Percentiles rank a stretch among this genome's conserved stretches.
Conservation (phyloP, 2,113 vertebrate species). For the Piprites chloris region DNA sequence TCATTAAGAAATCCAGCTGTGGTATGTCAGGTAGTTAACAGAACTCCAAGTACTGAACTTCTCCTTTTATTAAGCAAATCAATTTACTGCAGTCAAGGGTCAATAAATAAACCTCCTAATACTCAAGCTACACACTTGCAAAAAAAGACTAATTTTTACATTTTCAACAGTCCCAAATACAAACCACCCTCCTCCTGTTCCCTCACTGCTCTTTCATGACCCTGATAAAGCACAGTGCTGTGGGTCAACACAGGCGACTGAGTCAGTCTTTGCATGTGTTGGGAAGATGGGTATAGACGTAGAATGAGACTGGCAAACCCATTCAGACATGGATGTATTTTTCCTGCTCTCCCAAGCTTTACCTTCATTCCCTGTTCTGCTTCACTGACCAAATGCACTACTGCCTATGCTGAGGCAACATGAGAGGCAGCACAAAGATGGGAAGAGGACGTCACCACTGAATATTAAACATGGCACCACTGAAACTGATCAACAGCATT, state of each 20-base stretch:
- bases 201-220: not conserved
- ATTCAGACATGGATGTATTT: not conserved
- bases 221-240: not conserved
- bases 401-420: not conserved
- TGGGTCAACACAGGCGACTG: not conserved
- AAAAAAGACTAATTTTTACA: not conserved
- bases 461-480: not conserved
- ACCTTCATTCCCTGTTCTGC: not conserved
- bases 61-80: not conserved
- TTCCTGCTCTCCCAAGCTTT: not conserved
- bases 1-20: not conserved
- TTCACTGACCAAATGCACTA: not conserved
- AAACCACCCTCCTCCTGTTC: not conserved
- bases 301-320: not conserved
- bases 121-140: not conserved
- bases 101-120: not conserved
- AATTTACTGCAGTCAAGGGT: not conserved
- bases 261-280: rapidly evolving
- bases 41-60: not conserved
- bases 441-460: not conserved
- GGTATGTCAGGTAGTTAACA: not conserved
- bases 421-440: not conserved
- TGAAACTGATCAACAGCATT: not conserved
- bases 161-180: not conserved
- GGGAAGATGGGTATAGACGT: not conserved